These are phyloP conservation scores for Drosophila prosaltans DNA, from an alignment of 1,140 invertebrate species.

Conservation along the genomic window DNA sequence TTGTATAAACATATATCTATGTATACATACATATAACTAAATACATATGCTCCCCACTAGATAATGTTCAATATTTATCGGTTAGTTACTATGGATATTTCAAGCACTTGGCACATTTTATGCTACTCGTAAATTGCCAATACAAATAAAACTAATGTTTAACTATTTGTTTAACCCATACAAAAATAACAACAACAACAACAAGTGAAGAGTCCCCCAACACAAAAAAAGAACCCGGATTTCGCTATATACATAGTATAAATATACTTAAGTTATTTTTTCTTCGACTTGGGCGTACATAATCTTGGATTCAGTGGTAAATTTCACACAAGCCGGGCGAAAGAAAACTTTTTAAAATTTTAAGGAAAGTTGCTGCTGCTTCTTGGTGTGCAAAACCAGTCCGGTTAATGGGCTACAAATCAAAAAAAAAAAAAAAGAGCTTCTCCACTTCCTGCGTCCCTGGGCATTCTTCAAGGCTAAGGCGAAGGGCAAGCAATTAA, in stretches of 20 bases:
- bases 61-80: slow-evolving; percentile 8
- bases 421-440: neutral
- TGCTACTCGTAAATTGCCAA: slow-evolving; percentile 47
- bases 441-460: slow-evolving; percentile 63
- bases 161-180: slow-evolving; percentile 32
- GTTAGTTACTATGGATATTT: slow-evolving; percentile 18
- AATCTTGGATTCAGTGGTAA: slow-evolving; percentile 33
- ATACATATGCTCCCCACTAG: neutral
- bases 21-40: too few species aligned
- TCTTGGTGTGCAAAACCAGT: slow-evolving; percentile 50
- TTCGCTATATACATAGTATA: slow-evolving; percentile 22
- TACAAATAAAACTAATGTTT: slow-evolving; percentile 31
- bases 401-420: slow-evolving; percentile 40
- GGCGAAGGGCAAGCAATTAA: slow-evolving; percentile 63
- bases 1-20: neutral
- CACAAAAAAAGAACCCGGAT: slow-evolving; percentile 31
- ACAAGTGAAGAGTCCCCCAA: slow-evolving; percentile 6
- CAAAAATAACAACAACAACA: neutral
- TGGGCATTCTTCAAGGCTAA: slow-evolving; percentile 56
- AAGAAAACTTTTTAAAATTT: slow-evolving; percentile 37
- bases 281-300: neutral
- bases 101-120: slow-evolving; percentile 41
- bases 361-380: slow-evolving; percentile 55
- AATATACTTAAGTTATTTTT: too few species aligned
- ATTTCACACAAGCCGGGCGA: slow-evolving; percentile 49